A percentile compares a stretch with the other conserved stretches of the same genome.
phyloP scores from a whole-genome alignment of 2,888 invertebrate genomes.

The Nemotelus pantherinus region DNA sequence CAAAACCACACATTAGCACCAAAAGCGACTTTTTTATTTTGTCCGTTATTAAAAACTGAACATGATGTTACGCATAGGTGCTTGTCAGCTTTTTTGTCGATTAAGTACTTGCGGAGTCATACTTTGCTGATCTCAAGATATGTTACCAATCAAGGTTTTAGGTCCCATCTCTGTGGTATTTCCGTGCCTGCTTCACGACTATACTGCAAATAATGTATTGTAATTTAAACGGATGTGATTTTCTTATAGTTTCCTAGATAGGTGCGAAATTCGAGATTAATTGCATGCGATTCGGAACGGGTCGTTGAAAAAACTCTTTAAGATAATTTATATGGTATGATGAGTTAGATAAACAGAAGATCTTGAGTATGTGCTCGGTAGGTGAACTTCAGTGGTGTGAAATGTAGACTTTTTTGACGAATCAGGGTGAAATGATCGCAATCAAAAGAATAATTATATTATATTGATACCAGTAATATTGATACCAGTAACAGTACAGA shows the following conservation, averaged over 20 bases:
- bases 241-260: constrained; percentile 37
- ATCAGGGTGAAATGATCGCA: neutral
- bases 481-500: neutral
- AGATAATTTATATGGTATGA: neutral
- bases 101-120: neutral
- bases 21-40: constrained; percentile 32
- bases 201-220: constrained; percentile 17
- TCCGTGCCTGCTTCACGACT: neutral
- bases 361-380: too few relatives aligned
- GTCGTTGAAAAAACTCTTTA: neutral
- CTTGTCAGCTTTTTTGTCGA: constrained; percentile 24
- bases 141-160: constrained; percentile 17
- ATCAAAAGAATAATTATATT: neutral
- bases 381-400: too few relatives aligned
- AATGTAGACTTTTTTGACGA: neutral
- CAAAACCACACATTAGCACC: neutral
- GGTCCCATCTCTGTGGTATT: neutral
- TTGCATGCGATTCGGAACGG: constrained; percentile 30
- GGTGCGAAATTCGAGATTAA: constrained; percentile 27
- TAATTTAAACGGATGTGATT: constrained; percentile 35
- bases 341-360: too few relatives aligned
- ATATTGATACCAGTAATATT: neutral
- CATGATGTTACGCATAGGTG: constrained; percentile 26
- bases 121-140: neutral
- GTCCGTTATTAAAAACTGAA: constrained; percentile 2